Evolutionary conservation across 2,113 vertebrate genomes (phyloP), one percentile per base, ranked within the genome.

Genomic region (Otocyon megalotis): DNA sequence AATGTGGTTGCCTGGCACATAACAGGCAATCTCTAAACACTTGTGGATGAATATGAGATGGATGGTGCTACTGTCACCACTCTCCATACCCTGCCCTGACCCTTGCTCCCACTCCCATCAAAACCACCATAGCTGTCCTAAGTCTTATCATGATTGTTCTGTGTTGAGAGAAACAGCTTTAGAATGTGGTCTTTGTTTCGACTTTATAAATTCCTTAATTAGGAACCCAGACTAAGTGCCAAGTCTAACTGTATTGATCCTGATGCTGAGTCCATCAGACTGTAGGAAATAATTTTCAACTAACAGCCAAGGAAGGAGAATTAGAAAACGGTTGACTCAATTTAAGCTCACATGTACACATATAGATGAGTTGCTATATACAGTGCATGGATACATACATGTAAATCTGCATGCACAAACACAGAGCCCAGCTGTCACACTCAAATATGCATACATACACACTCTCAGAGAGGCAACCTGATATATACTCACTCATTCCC

Each of bases 281-380:
- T 76, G 19, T 80, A 92, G 58, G 58, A n/a, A 92, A 94, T 81
- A 80, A 84, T 93, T 96, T 96, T 93, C 60, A 94, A 77, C 56
- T 72, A 58, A 65, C 65, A 90, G 24, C 19, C 13, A 77, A 92
- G 58, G 56, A 37, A 89, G 81, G 86, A 65, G 53, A 86, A 43
- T 84, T 69, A 54, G 79, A 87, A 91, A 96, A 86, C 16, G 19
- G n/a, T 30, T 81, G 67, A 89, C 82, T 93, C 48, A 37, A 79
- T 92, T 95, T 62, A 93, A 58, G 43, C 30, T 94, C 54, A 87
- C 12, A 11, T 77, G 50, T 83, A 54, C 63, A 80, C 35, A 32
- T 80, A 30, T 6, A 72, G 56, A 72, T 53, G 69, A 90, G 43
- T 76, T 83, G 65, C 71, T 90, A 22, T 72, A 77, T 84, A 94